Evolutionary conservation across 2,888 invertebrate genomes (phyloP).

Genomic region (Thera britannica): DNA sequence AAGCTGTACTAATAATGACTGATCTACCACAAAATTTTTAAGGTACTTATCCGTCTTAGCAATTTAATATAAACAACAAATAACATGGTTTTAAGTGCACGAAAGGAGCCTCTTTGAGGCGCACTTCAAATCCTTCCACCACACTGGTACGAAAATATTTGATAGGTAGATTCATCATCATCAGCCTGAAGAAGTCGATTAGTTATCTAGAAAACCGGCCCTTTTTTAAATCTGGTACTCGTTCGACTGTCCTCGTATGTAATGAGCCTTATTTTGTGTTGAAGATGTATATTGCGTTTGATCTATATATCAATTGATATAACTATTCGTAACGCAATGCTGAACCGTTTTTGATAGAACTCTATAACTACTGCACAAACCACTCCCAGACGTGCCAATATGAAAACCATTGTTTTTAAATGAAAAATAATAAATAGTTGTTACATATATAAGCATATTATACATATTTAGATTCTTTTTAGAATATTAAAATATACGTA

Average conservation of each 20-base stretch:
- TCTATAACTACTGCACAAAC: conserved; percentile 55
- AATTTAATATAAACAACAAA: too few relatives aligned
- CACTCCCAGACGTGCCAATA: conserved; percentile 74
- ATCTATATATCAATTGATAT: conserved; percentile 76
- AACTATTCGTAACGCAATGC: conserved; percentile 64
- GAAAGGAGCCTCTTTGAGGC: too few relatives aligned
- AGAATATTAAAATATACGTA: conserved; percentile 46
- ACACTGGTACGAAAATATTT: too few relatives aligned
- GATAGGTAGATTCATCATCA: too few relatives aligned
- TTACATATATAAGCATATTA: conserved; percentile 76
- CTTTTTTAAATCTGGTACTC: too few relatives aligned
- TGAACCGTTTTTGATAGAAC: conserved; percentile 18
- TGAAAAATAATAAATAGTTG: conserved; percentile 68
- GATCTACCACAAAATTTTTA: too few relatives aligned
- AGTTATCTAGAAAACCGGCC: too few relatives aligned
- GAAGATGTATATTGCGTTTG: conserved; percentile 61
- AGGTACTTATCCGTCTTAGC: too few relatives aligned
- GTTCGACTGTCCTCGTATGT: conserved; percentile 6
- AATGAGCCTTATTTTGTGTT: conserved; percentile 23
- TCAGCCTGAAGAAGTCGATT: too few relatives aligned
- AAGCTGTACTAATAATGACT: neutral
- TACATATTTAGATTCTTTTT: conserved; percentile 54
- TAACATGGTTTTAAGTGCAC: too few relatives aligned
- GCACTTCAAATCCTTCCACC: too few relatives aligned
- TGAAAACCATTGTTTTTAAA: conserved; percentile 68